Evolutionary conservation across 2,113 vertebrate species (phyloP), one percentile per base, ranked within the genome.

Genomic region (Neolamprologus modestus): DNA sequence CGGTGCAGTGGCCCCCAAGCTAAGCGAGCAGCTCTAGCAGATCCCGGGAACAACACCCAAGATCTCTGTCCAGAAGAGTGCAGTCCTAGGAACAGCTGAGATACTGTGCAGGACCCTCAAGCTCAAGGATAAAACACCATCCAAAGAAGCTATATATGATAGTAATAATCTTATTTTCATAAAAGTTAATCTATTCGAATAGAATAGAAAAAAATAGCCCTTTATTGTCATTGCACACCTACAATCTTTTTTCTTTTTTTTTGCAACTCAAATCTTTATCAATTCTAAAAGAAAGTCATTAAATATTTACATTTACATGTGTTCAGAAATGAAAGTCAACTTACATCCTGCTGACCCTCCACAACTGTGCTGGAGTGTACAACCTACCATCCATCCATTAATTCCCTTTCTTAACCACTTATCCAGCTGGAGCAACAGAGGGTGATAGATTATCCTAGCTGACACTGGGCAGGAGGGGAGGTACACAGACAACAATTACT

Each of bases 41-140:
- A 61, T 33, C 59, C 16, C 2, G 0, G 59, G 28, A 61, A 33
- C 28, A 33, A 61, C 16, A 33, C 5, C 16, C 5, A 0, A 33
- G 16, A 33, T 33, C 0, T 61, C 59, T 61, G 28, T 33, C 4
- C 59, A 19, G 28, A 19, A 63, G 59, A 63, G 5, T 0, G 16
- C 28, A 59, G 55, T 9, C 55, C 26, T 28, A 2, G 14, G 55
- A 6, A 6, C 57, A 61, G 28, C 59, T 63, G 1, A 63, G 59
- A 63, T 3, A 33, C 28, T 63, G 59, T 4, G 16, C 59, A 35
- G 59, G 59, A 63, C 59, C 9, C 31, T 33, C 16, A 19, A 63
- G 59, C 16, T 63, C 28, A 19, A 33, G 57, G 57, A 61, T 61
- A 61, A 61, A 61, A 61, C 14, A 10, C 16, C 28, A 19, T 6